Evolutionary conservation across 2,113 vertebrate genomes (phyloP), one percentile per base, ranked within the genome.

Genomic region (Semicossyphus pulcher): DNA sequence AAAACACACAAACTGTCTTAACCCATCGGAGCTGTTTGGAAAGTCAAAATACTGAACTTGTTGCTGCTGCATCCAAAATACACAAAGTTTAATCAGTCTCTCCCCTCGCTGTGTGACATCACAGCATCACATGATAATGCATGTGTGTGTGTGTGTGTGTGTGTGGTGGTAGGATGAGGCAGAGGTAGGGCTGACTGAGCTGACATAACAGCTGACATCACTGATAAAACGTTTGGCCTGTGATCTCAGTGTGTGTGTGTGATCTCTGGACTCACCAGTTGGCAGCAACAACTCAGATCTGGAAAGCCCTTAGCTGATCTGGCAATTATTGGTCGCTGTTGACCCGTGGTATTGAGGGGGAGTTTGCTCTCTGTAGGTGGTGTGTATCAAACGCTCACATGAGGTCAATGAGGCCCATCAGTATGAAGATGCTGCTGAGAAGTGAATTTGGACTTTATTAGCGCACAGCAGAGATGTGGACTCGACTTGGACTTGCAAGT

Each of bases 151-250:
- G 11, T 57, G n/a, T 23, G 45, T 67, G 67, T 52, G 72, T 72
- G 11, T 49, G n/a, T 41, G 5, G 54, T 54, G 48, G 48, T 25
- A 47, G 74, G 34, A 80, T 48, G 63, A 64, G 21, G 42, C 16
- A 47, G 32, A 69, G 20, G 42, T 28, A 74, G 23, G 29, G 16
- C 47, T 67, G 49, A 45, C 16, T 52, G 53, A 76, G 64, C 59
- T 78, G 67, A 85, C 68, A 69, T 76, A 70, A 76, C 81, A 65
- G 74, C 74, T 84, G 81, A 90, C 79, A 85, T 85, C 87, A 85
- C 34, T 80, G 80, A 82, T 83, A 69, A 74, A 85, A 79, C 54
- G 0, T 23, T 48, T 72, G 68, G 42, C 71, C 63, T 70, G 42
- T 82, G 75, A 80, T 80, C 69, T 70, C 34, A 57, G 41, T 21